A percentile compares a stretch with the other conserved stretches of the same genome.
These are phyloP conservation scores for Etheostoma spectabile DNA, from an alignment of 2,113 vertebrate genomes.

Conservation along the genomic window DNA sequence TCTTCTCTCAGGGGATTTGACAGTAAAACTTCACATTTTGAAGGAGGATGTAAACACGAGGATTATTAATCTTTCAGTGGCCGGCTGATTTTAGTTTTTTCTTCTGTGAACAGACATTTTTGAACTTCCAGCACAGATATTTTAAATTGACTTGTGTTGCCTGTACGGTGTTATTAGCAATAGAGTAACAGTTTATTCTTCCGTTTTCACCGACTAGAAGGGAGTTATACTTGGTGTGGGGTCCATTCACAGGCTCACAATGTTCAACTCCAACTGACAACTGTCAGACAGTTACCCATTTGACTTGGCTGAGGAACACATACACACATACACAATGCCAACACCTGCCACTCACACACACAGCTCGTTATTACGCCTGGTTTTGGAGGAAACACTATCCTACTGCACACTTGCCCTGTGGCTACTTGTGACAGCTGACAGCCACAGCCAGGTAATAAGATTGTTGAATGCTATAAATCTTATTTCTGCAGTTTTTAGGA, in stretches of 20 bases:
- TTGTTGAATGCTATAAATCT: slow-evolving; percentile 26
- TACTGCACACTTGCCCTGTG: slow-evolving; percentile 23
- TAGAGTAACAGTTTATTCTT: neutral
- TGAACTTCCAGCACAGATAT: neutral
- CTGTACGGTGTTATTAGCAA: no score
- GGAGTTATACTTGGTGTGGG: neutral
- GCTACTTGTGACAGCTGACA: slow-evolving; percentile 47
- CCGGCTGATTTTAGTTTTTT: slow-evolving; percentile 1
- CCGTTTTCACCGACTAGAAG: neutral
- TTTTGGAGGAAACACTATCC: slow-evolving; percentile 16
- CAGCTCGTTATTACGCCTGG: neutral
- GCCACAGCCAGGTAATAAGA: slow-evolving; percentile 52
- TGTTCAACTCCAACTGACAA: slow-evolving; percentile 6
- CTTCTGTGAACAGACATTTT: neutral
- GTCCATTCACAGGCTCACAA: neutral
- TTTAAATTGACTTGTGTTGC: neutral
- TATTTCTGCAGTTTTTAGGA: slow-evolving; percentile 1
- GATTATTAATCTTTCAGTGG: no score
- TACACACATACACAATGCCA: neutral
- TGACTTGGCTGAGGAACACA: slow-evolving; percentile 2
- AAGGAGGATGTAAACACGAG: no score
- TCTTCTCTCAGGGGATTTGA: neutral
- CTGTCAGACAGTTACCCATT: slow-evolving; percentile 15
- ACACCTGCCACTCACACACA: slow-evolving; percentile 43
- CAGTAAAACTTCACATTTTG: neutral